These are phyloP conservation scores for Cheilosia scutellata DNA, from an alignment of 2,888 invertebrate genomes.

Conservation along the genomic window DNA sequence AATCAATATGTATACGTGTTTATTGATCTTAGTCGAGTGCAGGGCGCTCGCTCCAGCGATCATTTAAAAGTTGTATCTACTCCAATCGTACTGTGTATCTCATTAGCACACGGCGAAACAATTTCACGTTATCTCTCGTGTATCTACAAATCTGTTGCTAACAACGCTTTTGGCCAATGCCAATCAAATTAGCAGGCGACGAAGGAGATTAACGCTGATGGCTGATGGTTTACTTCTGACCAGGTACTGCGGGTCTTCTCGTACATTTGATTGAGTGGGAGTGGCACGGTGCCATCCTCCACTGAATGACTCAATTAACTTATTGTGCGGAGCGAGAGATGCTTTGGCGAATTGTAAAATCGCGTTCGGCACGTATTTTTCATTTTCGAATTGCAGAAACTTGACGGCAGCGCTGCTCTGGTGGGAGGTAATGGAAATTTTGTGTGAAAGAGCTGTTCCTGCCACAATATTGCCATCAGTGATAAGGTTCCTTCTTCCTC, in stretches of 20 bases:
- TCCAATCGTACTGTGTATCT: conserved; percentile 23
- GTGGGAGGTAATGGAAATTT: conserved; percentile 17
- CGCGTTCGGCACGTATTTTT: conserved; percentile 47
- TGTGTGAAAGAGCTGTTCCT: background rate
- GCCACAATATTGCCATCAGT: conserved; percentile 1
- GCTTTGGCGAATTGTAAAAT: conserved; percentile 10
- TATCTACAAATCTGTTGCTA: conserved; percentile 54
- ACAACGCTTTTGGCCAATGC: conserved; percentile 42
- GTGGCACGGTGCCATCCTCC: conserved; percentile 47
- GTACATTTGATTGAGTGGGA: conserved; percentile 58
- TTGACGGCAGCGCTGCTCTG: background rate
- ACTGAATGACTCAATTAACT: conserved; percentile 65
- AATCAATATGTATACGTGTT: conserved; percentile 22
- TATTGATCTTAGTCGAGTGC: conserved; percentile 24
- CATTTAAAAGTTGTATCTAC: conserved; percentile 19
- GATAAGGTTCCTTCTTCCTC: conserved; percentile 22
- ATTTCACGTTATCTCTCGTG: conserved; percentile 49
- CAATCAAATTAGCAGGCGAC: conserved; percentile 45
- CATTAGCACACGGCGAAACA: conserved; percentile 47
- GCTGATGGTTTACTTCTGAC: background rate
- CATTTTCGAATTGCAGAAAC: conserved; percentile 1
- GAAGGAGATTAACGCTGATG: background rate
- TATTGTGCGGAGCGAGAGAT: background rate
- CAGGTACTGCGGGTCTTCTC: background rate
- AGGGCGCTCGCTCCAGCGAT: conserved; percentile 9